Conservation (phyloP, 2,888 invertebrate species). For the Andrena marginata region DNA sequence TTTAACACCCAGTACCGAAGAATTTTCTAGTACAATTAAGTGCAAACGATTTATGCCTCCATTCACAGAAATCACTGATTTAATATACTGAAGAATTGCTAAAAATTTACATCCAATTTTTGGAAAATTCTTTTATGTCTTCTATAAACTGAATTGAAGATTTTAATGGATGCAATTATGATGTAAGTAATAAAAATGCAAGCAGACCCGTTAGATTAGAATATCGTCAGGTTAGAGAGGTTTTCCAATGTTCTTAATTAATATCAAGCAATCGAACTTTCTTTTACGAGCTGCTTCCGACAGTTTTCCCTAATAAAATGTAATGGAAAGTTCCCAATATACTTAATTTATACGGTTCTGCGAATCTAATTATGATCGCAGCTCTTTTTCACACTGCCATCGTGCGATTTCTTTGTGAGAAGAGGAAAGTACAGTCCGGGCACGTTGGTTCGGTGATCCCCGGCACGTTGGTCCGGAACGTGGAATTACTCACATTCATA, state of each 20-base stretch:
- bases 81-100: too few species aligned
- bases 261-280: too few species aligned
- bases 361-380: neutral
- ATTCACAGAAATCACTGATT: too few species aligned
- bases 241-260: too few species aligned
- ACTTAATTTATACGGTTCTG: neutral
- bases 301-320: neutral
- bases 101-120: too few species aligned
- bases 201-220: neutral
- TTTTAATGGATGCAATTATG: neutral
- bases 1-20: too few species aligned
- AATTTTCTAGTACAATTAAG: too few species aligned
- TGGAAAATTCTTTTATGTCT: too few species aligned
- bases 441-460: neutral
- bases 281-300: neutral
- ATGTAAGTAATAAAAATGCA: neutral
- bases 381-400: neutral
- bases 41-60: too few species aligned
- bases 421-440: neutral
- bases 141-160: too few species aligned
- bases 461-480: neutral
- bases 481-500: neutral
- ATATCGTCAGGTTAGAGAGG: neutral
- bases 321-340: neutral
- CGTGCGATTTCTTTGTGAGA: neutral